Evolutionary conservation across 1,140 invertebrate genomes (phyloP).

Genomic region (Helicoverpa armigera): DNA sequence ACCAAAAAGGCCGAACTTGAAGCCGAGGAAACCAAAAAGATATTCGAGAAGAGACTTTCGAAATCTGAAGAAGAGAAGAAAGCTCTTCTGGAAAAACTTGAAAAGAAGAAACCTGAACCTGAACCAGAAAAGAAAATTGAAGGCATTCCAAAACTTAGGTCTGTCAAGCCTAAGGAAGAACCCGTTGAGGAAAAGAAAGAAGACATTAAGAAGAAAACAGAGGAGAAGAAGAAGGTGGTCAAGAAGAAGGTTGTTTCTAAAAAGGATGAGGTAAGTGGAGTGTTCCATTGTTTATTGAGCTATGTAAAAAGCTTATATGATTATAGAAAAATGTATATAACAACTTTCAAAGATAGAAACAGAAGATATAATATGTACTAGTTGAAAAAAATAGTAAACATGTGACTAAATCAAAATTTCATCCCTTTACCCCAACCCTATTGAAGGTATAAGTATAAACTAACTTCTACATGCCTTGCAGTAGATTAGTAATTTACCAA

Average conservation of each 20-base stretch:
- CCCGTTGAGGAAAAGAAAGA: constrained; percentile 82
- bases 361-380: background rate
- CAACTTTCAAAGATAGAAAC: constrained; percentile 18
- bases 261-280: constrained; percentile 83
- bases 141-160: constrained; percentile 86
- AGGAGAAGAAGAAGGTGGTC: constrained; percentile 83
- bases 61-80: constrained; percentile 86
- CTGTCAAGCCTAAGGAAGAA: constrained; percentile 86
- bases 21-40: constrained; percentile 83
- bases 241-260: constrained; percentile 84
- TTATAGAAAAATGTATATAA: constrained; percentile 48
- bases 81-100: constrained; percentile 84
- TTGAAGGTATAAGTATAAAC: background rate
- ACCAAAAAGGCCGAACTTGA: constrained; percentile 83
- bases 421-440: background rate
- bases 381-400: background rate
- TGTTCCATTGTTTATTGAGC: constrained; percentile 39
- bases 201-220: constrained; percentile 74
- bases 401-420: background rate
- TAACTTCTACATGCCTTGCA: too few relatives aligned
- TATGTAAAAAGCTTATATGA: constrained; percentile 66
- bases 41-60: constrained; percentile 85
- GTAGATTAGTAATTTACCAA: too few relatives aligned
- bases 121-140: constrained; percentile 85
- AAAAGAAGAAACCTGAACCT: constrained; percentile 83